Base-by-base conservation (phyloP, 1,140 invertebrate genomes). In the Condylostylus longicornis region DNA sequence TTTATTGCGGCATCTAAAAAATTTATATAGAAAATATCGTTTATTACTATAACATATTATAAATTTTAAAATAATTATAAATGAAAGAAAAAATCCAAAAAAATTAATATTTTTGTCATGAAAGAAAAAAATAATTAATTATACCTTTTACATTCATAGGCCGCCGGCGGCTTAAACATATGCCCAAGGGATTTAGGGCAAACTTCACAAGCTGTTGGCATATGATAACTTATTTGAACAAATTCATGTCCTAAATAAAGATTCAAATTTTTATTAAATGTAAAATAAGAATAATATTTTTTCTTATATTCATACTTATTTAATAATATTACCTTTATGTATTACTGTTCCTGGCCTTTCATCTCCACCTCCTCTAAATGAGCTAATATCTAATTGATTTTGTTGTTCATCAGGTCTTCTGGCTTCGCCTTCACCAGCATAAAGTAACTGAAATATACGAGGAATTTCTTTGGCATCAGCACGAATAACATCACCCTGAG, bases 401-500 rank as follows among this genome's bases (percentile, higher is more conserved):
- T 54, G 56, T 15, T 37, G 35, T 41, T 88, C 84, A 17, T 82
- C 82, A 9, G 82, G 82, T 44, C 85, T 75, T 36, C 87, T 71
- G 39, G 83, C 84, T 66, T 91, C 88, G 20, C 88, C 88, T 67
- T 94, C 89, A 34, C 88, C 88, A 44, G 88, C 87, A 61, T 94
- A 93, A 41, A 94, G 64, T 51, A 94, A 69, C 71, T 97, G 93
- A 68, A 97, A 97, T 69, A 98, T 98, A 63, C 90, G 80, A 51
- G 94, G 94, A 66, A 98, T 94, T 74, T 97, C 91, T 79, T 93
- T 93, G 62, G 88, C 86, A 72, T 96, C 90, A 37, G 89, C 94
- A 61, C 93, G 75, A 58, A 96, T 94, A 42, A 97, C 91, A 74
- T 98, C 94, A 51, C 91, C 91, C 67, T 97, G 93, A 37, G 93